Conservation (phyloP, 2,113 vertebrate species). For the Chitala chitala region DNA sequence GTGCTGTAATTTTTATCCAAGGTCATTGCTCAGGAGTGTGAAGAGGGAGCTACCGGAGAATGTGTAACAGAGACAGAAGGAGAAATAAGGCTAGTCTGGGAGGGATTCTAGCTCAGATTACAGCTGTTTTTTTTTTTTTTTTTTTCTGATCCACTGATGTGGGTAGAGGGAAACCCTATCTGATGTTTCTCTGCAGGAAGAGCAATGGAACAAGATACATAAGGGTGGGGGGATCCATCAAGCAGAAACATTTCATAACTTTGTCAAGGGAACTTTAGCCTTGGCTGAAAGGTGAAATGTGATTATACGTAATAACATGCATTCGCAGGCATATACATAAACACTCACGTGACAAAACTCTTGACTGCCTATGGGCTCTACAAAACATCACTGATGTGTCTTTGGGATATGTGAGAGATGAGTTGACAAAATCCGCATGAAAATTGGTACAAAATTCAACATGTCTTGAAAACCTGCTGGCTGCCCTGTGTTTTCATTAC, state of each 20-base stretch:
- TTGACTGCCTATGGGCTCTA: too few relatives aligned
- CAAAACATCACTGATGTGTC: too few relatives aligned
- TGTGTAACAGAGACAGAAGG: background rate
- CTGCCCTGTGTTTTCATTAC: too few relatives aligned
- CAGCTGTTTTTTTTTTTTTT: background rate
- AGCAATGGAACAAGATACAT: background rate
- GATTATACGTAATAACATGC: background rate
- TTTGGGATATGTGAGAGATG: too few relatives aligned
- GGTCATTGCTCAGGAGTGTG: constrained; percentile 18
- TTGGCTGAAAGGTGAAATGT: background rate
- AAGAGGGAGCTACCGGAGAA: background rate
- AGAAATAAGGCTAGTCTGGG: background rate
- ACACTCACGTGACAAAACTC: too few relatives aligned
- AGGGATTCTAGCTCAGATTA: background rate
- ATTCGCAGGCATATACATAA: background rate
- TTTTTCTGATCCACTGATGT: background rate
- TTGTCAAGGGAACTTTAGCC: background rate
- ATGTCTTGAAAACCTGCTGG: too few relatives aligned
- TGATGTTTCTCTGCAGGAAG: constrained; percentile 2
- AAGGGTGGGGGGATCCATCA: background rate
- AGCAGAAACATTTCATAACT: background rate
- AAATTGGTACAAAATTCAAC: too few relatives aligned
- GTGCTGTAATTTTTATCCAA: background rate
- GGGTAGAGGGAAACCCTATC: constrained; percentile 8
- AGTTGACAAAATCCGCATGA: too few relatives aligned